Base-by-base conservation (phyloP, 1,140 invertebrate genomes). In the Micrasema longulum region DNA sequence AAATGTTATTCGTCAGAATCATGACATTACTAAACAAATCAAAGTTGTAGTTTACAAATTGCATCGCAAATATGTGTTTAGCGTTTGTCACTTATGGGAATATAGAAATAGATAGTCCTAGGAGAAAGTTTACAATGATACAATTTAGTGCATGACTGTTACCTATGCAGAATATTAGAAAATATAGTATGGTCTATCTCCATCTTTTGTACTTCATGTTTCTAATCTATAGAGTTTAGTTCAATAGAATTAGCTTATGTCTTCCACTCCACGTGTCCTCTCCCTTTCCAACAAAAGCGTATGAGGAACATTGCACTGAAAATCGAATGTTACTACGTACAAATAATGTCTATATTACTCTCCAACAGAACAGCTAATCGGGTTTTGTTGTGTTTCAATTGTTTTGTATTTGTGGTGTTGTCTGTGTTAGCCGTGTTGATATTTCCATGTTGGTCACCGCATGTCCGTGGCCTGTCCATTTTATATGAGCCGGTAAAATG, bases 251-350 rank as follows among this genome's bases (percentile, higher is more conserved):
- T 45, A 63, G 60, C 41, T 45, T 63, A 20, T 63, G 60, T 45
- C 60, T 43, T 63, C 60, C 60, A 23, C 23, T 38, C 60, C n/a
- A 22, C 23, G 2, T 16, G 11, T 18, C 57, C 68, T 23, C 12
- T 52, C 68, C 65, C 18, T 12, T 38, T 26, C 65, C 35, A 14
- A 45, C 68, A 63, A 55, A 70, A 63, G 26, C 63, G 23, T 67
- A 63, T 18, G 60, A 43, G 41, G 41, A 14, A 23, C 20, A 16
- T 63, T 63, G 60, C 60, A 63, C 38, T 45, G 26, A 31, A 31
- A 31, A 31, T 31, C n/a, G 7, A 31, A 31, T 31, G 26, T 31
- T 31, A 31, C 26, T 31, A 31, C 26, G 7, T 31, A 31, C 7
- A 7, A 31, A 31, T 48, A 45, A 16, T 45, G 41, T 45, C 3